Evolutionary conservation across 2,888 invertebrate species (phyloP).

Genomic region (Drosophila kanekoi): DNA sequence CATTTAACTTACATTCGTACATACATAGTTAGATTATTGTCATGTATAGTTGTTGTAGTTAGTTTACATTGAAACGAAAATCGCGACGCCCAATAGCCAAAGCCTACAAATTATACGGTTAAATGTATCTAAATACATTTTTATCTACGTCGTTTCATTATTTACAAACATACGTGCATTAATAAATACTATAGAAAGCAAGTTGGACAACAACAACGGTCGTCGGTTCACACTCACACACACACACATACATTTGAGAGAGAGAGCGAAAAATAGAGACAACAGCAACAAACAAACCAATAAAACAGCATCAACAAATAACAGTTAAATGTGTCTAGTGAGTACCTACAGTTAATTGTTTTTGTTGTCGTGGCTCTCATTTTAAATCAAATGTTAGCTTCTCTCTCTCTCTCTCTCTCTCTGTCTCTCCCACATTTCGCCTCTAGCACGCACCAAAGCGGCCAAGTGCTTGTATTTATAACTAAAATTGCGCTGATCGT

Average conservation of each 20-base stretch:
- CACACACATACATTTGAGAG: conserved; percentile 3
- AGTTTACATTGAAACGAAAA: conserved; percentile 5
- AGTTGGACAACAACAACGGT: conserved; percentile 50
- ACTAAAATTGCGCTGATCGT: conserved; percentile 70
- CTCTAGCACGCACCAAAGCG: conserved; percentile 35
- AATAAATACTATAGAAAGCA: conserved; percentile 48
- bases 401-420: conserved; percentile 6
- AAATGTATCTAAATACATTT: conserved; percentile 46
- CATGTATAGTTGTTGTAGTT: conserved; percentile 21
- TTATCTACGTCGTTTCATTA: conserved; percentile 64
- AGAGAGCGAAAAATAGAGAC: conserved; percentile 1
- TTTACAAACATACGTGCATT: conserved; percentile 23
- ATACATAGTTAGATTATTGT: conserved; percentile 23
- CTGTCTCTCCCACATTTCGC: neutral
- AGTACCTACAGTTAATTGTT: conserved; percentile 68
- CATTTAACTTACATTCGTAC: neutral
- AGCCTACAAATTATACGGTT: conserved; percentile 55
- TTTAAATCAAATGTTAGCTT: conserved; percentile 54
- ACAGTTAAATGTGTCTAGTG: conserved; percentile 59
- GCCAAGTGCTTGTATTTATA: conserved; percentile 70
- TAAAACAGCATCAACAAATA: conserved; percentile 72
- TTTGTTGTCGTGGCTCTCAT: conserved; percentile 57
- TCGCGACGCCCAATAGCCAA: conserved; percentile 8
- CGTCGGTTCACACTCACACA: conserved; percentile 27
- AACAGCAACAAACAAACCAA: conserved; percentile 13